phyloP scores from a whole-genome alignment of 2,888 invertebrate species.

The Bhutanitis thaidina region DNA sequence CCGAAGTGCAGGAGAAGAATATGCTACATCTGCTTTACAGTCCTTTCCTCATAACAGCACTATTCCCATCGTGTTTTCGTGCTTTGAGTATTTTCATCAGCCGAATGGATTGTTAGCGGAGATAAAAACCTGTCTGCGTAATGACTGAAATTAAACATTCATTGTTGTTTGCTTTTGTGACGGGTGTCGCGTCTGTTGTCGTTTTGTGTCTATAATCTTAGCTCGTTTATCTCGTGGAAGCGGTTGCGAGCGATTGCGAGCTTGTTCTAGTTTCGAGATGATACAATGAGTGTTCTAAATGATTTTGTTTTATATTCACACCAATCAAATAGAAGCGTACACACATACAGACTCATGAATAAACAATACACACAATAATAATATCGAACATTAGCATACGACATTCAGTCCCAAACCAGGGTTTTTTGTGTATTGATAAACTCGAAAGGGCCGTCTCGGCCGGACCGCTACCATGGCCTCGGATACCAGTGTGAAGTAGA shows the following conservation, averaged over 20 bases:
- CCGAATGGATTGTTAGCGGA: slow-evolving; percentile 6
- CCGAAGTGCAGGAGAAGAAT: too few species aligned
- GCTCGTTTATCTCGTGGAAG: slow-evolving; percentile 29
- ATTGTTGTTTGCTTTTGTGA: slow-evolving; percentile 24
- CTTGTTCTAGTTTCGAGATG: slow-evolving; percentile 1
- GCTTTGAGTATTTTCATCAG: slow-evolving; percentile 8
- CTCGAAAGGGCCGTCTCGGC: too few species aligned
- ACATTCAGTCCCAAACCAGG: too few species aligned
- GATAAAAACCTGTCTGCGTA: slow-evolving; percentile 23
- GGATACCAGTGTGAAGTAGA: too few species aligned
- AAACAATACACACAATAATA: too few species aligned
- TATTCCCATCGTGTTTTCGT: neutral
- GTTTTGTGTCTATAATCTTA: slow-evolving; percentile 24
- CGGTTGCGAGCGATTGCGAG: neutral
- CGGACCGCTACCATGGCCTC: too few species aligned
- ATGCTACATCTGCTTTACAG: too few species aligned
- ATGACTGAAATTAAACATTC: slow-evolving; percentile 24
- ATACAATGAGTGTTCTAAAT: neutral
- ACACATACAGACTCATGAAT: too few species aligned
- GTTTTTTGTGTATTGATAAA: too few species aligned
- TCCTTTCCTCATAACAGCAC: too few species aligned
- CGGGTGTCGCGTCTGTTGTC: slow-evolving; percentile 24
- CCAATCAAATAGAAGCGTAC: too few species aligned
- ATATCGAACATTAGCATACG: too few species aligned
- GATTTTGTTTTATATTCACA: neutral